These are phyloP conservation scores for Drosophila elegans DNA, from an alignment of 1,140 invertebrate genomes.

Conservation along the genomic window DNA sequence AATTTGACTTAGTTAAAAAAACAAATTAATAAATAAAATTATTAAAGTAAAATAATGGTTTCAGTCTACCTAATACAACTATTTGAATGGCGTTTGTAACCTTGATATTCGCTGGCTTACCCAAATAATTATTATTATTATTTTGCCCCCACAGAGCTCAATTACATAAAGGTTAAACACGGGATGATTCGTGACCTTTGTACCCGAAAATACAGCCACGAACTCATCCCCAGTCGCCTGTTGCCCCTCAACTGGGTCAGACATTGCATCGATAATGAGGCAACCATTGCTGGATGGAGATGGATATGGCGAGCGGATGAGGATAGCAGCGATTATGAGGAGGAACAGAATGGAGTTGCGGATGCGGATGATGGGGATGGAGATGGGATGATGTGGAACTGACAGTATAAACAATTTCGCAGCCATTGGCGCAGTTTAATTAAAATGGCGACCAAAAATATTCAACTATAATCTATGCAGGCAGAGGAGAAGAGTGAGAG, in stretches of 20 bases:
- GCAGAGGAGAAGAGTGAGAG: not conserved
- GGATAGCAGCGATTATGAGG: slow-evolving; percentile 12
- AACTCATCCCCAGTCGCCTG: slow-evolving; percentile 34
- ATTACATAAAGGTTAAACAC: not conserved
- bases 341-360: not conserved
- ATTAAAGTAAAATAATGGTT: too few relatives aligned
- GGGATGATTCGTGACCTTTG: slow-evolving; percentile 19
- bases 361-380: slow-evolving; percentile 5
- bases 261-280: slow-evolving; percentile 50
- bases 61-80: too few relatives aligned
- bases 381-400: slow-evolving; percentile 28
- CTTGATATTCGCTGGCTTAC: too few relatives aligned
- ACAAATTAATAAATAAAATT: too few relatives aligned
- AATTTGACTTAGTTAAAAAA: too few relatives aligned
- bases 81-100: too few relatives aligned
- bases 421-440: slow-evolving; percentile 65
- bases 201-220: slow-evolving; percentile 14
- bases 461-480: slow-evolving; percentile 65
- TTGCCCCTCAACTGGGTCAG: slow-evolving; percentile 54
- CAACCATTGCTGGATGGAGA: slow-evolving; percentile 18
- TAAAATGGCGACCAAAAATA: slow-evolving; percentile 69
- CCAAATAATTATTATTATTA: too few relatives aligned
- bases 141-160: too few relatives aligned
- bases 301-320: slow-evolving; percentile 3
- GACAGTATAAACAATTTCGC: slow-evolving; percentile 68